Percentiles rank a stretch among this genome's conserved stretches.
phyloP scores from a whole-genome alignment of 2,888 invertebrate species.

The Erebia palarica region DNA sequence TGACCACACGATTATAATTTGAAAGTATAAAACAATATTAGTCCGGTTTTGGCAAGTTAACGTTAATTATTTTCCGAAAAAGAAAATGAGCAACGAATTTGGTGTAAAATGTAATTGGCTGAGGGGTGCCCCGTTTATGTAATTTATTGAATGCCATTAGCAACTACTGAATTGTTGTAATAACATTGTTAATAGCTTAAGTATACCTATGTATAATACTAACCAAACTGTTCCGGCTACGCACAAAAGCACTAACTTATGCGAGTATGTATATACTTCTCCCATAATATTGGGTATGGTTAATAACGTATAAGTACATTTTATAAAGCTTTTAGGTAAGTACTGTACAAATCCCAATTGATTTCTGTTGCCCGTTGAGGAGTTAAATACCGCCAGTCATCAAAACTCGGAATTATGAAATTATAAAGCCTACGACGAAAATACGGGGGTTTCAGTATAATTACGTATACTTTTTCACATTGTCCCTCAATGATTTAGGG shows the following conservation, averaged over 20 bases:
- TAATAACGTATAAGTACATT: no score
- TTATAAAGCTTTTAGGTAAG: no score
- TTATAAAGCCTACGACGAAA: background rate
- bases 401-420: no score
- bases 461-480: background rate
- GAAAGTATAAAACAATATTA: background rate
- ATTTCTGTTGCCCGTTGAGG: no score
- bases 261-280: no score
- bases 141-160: slow-evolving; percentile 31
- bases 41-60: slow-evolving; percentile 9
- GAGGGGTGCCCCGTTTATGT: slow-evolving; percentile 20
- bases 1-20: background rate
- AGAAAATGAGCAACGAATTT: slow-evolving; percentile 28
- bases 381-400: no score
- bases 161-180: slow-evolving; percentile 16
- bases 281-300: no score
- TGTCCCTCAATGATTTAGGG: slow-evolving; percentile 11
- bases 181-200: slow-evolving; percentile 4
- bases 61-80: slow-evolving; percentile 24
- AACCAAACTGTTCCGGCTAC: no score
- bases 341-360: no score
- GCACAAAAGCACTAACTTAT: no score
- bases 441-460: background rate
- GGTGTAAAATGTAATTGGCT: slow-evolving; percentile 27
- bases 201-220: background rate